Evolutionary conservation across 2,888 invertebrate genomes (phyloP).

Genomic region (Apamea anceps): DNA sequence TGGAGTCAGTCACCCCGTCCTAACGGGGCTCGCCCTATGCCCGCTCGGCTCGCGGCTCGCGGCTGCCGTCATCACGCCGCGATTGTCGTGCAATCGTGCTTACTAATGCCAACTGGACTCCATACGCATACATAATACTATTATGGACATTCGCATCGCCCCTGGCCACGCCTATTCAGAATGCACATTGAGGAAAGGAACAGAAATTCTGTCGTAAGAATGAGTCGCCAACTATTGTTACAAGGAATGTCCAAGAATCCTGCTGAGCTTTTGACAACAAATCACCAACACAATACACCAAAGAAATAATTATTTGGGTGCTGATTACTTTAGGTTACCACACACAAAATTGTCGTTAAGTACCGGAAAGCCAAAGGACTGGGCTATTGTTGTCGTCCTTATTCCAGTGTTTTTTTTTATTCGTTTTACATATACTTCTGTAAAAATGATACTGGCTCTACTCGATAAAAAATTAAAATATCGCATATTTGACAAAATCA

Average conservation of each 20-base stretch:
- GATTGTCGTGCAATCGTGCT: conserved; percentile 84
- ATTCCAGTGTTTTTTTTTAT: neutral
- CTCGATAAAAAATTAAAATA: conserved; percentile 31
- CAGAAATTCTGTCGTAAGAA: conserved; percentile 57
- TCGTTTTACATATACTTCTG: conserved; percentile 1
- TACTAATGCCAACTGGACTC: conserved; percentile 84
- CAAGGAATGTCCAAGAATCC: conserved; percentile 77
- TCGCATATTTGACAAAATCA: conserved; percentile 49
- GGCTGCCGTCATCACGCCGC: conserved; percentile 84
- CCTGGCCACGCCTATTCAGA: conserved; percentile 67
- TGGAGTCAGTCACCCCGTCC: conserved; percentile 89
- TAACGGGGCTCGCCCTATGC: conserved; percentile 89
- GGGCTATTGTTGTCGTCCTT: conserved; percentile 32
- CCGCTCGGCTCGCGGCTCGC: conserved; percentile 74
- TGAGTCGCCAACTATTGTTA: conserved; percentile 59
- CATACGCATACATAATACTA: conserved; percentile 77
- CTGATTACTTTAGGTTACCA: conserved; percentile 58
- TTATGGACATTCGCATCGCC: conserved; percentile 71
- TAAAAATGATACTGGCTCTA: conserved; percentile 1
- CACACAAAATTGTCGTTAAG: conserved; percentile 30
- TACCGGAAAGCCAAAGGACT: conserved; percentile 20
- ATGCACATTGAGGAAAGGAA: conserved; percentile 62
- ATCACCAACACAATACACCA: conserved; percentile 69
- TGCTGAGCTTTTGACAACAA: conserved; percentile 75
- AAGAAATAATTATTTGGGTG: conserved; percentile 63